Evolutionary conservation across 2,888 invertebrate species (phyloP), one percentile per base, ranked within the genome.

Genomic region (Cabera pusaria): DNA sequence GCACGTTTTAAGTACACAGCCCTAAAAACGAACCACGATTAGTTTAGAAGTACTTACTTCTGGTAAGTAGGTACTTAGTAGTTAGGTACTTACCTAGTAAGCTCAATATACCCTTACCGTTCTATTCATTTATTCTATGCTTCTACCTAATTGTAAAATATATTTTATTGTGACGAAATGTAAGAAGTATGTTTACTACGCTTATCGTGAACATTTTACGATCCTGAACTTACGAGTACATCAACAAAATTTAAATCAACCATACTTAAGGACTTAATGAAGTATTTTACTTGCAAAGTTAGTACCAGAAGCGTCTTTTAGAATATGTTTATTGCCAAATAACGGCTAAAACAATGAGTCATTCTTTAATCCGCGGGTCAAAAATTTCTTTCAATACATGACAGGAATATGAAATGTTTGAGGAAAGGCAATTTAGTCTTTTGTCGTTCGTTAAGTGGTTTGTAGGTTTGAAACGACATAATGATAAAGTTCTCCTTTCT

Each of bases 271-370:
- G 24, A 47, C 11, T 9, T 49, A 51, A 70, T 67, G 55, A 57
- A 54, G 59, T 45, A 24, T 56, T 69, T 64, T 58, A 53, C 53
- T 66, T 73, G 63, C 70, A 42, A 53, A 61, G 52, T 52, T 38
- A 49, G 61, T 66, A 42, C 53, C 44, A 59, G 58, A 58, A 56
- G 58, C 54, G 40, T 44, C 59, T 59, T 62, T 64, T 70, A 67
- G 64, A 70, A 76, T 64, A 65, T 65, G 68, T 73, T 83, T 82
- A 82, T 74, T 65, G 72, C 69, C 63, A 73, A 69, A 72, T 79
- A 77, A 76, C 78, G 72, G 73, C 66, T 65, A 61, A 69, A 67
- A 61, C 64, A 72, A 69, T 85, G 85, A 85, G 59, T 84, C 84
- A 84, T 72, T 60, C 68, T 67, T 62, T 71, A 71, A 75, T 71